Evolutionary conservation across 2,888 invertebrate genomes (phyloP).

Genomic region (Onthophagus sagittarius): DNA sequence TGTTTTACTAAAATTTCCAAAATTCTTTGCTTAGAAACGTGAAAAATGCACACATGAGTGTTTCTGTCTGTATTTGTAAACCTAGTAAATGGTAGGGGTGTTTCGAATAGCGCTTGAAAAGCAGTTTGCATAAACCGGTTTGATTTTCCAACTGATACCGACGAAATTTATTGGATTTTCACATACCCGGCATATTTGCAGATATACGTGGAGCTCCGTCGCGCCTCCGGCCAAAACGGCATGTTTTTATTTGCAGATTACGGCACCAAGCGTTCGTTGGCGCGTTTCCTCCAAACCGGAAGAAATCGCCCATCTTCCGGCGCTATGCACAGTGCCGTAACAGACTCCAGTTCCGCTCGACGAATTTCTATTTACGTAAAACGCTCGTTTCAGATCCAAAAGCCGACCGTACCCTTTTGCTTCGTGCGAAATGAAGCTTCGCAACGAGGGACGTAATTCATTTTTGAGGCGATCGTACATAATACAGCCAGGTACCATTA

Average conservation of each 20-base stretch:
- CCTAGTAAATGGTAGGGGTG: not conserved
- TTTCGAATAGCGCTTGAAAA: not conserved
- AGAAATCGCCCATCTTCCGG: not conserved
- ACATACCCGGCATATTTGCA: not conserved
- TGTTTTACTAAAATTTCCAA: not conserved
- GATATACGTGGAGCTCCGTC: not conserved
- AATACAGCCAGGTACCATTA: not conserved
- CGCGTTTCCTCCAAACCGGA: not conserved
- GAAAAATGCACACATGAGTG: not conserved
- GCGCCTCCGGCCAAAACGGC: not conserved
- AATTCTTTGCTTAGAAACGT: not conserved
- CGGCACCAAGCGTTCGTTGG: not conserved
- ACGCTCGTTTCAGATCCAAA: not conserved
- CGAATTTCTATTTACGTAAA: not conserved
- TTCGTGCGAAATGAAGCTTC: not conserved
- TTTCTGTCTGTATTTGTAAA: not conserved
- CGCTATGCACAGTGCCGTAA: not conserved
- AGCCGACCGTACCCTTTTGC: not conserved
- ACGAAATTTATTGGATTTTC: not conserved
- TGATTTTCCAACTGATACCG: not conserved
- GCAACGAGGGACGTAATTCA: not conserved
- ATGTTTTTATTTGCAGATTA: not conserved
- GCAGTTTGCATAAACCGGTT: not conserved
- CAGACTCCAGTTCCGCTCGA: not conserved
- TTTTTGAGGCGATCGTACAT: not conserved